Base-by-base conservation (phyloP, 1,140 invertebrate genomes). In the Gryon sp. region DNA sequence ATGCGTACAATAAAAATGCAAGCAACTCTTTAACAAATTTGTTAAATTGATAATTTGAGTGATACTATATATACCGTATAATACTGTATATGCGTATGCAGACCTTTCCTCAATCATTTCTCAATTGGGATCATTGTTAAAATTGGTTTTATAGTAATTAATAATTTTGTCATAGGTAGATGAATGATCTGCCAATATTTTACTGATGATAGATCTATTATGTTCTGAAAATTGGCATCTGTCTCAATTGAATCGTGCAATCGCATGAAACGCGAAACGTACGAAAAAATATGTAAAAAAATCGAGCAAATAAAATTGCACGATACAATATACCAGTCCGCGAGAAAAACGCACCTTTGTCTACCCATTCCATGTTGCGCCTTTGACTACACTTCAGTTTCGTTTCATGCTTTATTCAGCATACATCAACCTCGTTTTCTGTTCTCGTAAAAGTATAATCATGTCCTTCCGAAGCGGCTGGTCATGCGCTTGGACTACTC, bases 371-470 rank as follows among this genome's bases (percentile, higher is more conserved):
- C 50, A 14, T 12, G 14, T 16, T 36, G 15, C 36, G 45, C 66
- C 55, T 70, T 70, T 74, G 50, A 60, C 36, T 76, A 69, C 26
- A 40, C 48, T 69, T 76, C 41, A 63, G 57, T 75, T 78, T 65
- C 52, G 52, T 69, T 78, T 74, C 41, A 83, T 83, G 70, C 78
- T 83, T 84, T 84, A 85, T 85, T 86, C 82, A 86, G 63, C 75
- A 73, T 79, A 79, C 78, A 78, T 81, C 78, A 83, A 80, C 75
- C 68, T 81, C 73, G 76, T 84, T 85, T 82, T 55, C 60, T 75
- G 52, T 46, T 40, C 60, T 76, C 69, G 76, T 84, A 76, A 86
- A 83, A 85, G 82, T 82, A 85, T 85, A 84, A 86, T 85, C 82
- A 78, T 80, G 82, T 84, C 79, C 78, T 81, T 70, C 70, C 57